Conservation (phyloP, 2,797 vertebrate species). For the Macrochelys suwanniensis region DNA sequence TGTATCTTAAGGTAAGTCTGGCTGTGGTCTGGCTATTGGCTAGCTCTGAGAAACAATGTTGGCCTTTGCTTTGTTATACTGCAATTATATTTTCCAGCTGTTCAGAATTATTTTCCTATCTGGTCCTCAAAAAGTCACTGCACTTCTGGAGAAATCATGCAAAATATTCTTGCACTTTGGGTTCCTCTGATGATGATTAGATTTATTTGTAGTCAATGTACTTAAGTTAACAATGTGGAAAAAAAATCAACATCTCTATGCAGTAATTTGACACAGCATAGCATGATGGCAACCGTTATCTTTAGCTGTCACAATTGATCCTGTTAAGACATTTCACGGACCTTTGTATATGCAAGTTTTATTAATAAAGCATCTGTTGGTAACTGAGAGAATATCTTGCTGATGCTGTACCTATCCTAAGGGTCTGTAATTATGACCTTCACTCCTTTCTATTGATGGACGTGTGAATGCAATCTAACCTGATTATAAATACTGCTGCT, state of each 20-base stretch:
- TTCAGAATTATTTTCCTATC: constrained; percentile 71
- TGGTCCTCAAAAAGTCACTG: constrained; percentile 77
- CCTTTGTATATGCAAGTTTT: constrained; percentile 83
- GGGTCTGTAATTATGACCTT: not conserved
- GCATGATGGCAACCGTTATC: constrained; percentile 77
- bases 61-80: constrained; percentile 44
- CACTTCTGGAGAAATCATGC: constrained; percentile 75
- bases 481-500: not conserved
- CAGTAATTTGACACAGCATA: constrained; percentile 68
- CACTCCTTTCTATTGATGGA: constrained; percentile 11
- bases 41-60: constrained; percentile 56
- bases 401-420: constrained; percentile 52
- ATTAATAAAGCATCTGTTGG: constrained; percentile 80
- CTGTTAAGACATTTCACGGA: constrained; percentile 77
- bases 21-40: constrained; percentile 44
- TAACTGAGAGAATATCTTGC: constrained; percentile 66
- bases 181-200: constrained; percentile 76
- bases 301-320: constrained; percentile 82
- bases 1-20: constrained; percentile 90
- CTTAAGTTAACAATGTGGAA: constrained; percentile 67
- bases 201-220: constrained; percentile 77
- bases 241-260: constrained; percentile 36
- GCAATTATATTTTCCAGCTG: constrained; percentile 80
- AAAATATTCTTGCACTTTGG: constrained; percentile 70
- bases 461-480: constrained; percentile 41